A percentile compares a stretch with the other conserved stretches of the same genome.
phyloP scores from a whole-genome alignment of 2,797 vertebrate genomes.

The Sebastes variabilis region DNA sequence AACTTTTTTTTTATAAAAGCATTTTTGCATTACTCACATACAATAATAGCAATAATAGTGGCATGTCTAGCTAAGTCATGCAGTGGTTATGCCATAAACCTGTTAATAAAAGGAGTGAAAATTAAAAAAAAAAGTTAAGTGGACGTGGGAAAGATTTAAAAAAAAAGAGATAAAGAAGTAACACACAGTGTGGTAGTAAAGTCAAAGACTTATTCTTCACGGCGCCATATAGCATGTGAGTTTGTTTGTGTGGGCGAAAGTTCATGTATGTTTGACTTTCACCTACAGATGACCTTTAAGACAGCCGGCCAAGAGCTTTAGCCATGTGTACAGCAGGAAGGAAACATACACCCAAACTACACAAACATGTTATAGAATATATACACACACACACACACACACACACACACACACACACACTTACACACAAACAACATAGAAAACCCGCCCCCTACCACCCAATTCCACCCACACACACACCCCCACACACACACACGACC shows the following conservation, averaged over 20 bases:
- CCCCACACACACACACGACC: constrained; percentile 36
- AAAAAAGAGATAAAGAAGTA: background rate
- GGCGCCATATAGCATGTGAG: background rate
- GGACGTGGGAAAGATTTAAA: background rate
- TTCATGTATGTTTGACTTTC: constrained; percentile 25
- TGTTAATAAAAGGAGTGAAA: background rate
- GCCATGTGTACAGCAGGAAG: constrained; percentile 43
- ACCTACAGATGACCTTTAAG: constrained; percentile 48
- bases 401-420: background rate
- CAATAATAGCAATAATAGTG: background rate
- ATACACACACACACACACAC: constrained; percentile 3
- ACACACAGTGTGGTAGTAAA: background rate
- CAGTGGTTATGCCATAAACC: background rate
- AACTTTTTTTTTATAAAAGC: background rate
- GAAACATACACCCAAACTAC: constrained; percentile 44
- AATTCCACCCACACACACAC: constrained; percentile 8
- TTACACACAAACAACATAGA: background rate
- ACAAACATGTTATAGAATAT: constrained; percentile 34
- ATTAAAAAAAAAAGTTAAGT: background rate
- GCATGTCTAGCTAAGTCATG: background rate
- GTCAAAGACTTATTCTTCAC: too few species aligned
- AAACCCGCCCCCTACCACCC: background rate
- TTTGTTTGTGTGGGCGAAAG: background rate
- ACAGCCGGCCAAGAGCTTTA: constrained; percentile 9
- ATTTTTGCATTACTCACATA: background rate